phyloP scores from a whole-genome alignment of 2,113 vertebrate species.

The Orycteropus afer region DNA sequence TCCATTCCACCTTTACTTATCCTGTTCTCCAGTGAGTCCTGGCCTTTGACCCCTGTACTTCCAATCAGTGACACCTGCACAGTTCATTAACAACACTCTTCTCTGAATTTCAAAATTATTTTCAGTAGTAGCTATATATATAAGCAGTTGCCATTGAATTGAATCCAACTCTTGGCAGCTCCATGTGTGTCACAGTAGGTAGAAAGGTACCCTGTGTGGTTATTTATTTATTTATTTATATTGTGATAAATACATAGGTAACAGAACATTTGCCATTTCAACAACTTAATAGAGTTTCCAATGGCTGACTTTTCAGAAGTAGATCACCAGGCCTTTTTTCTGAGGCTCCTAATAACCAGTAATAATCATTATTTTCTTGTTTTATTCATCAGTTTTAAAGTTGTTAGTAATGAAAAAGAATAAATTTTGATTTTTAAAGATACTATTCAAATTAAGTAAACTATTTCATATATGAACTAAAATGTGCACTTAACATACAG shows the following conservation, averaged over 20 bases:
- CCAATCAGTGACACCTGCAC: fast-evolving
- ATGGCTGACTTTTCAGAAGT: background rate
- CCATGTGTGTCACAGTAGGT: background rate
- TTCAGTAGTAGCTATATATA: background rate
- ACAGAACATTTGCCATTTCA: background rate
- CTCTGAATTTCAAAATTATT: conserved; percentile 2
- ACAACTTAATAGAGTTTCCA: background rate
- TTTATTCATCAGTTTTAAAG: background rate
- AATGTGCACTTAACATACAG: background rate
- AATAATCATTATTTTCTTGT: background rate
- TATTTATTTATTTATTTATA: background rate
- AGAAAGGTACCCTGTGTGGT: background rate
- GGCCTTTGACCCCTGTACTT: background rate
- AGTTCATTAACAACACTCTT: background rate
- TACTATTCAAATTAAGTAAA: background rate
- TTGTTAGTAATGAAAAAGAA: background rate
- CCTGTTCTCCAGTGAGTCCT: background rate
- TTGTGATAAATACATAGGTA: background rate
- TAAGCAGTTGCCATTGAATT: background rate
- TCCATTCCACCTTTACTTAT: too few species aligned
- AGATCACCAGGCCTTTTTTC: background rate
- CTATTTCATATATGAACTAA: background rate
- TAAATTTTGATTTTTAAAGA: conserved; percentile 6
- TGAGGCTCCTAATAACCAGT: background rate
- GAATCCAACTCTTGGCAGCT: background rate